A percentile compares a stretch with the other conserved stretches of the same genome.
Evolutionary conservation across 2,888 invertebrate genomes (phyloP).

Genomic region (Nebria brevicollis): DNA sequence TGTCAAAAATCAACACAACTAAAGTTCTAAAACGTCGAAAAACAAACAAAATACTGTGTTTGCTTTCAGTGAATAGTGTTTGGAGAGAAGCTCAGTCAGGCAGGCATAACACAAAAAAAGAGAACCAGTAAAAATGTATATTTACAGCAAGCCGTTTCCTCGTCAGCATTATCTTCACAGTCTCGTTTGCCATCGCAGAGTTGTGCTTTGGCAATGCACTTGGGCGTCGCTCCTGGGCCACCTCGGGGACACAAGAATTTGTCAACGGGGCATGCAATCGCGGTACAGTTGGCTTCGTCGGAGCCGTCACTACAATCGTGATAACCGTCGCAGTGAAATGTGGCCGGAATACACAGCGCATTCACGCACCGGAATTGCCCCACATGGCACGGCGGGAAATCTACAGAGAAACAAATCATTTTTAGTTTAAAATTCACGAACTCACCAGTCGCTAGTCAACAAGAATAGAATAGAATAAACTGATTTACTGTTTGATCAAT

Average conservation of each 20-base stretch:
- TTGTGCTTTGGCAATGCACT: constrained; percentile 88
- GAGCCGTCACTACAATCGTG: constrained; percentile 92
- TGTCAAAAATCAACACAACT: background rate
- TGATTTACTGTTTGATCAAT: background rate
- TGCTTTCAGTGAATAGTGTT: background rate
- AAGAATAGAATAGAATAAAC: background rate
- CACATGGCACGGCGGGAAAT: constrained; percentile 87
- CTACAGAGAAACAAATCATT: constrained; percentile 63
- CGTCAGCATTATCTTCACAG: constrained; percentile 92
- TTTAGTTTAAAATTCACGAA: background rate
- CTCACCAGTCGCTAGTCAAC: background rate
- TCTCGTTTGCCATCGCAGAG: constrained; percentile 92
- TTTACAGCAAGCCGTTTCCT: constrained; percentile 89
- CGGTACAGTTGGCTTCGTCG: constrained; percentile 88
- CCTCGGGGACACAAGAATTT: constrained; percentile 91
- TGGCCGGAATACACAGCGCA: constrained; percentile 89
- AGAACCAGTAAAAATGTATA: constrained; percentile 53
- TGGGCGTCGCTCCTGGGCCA: constrained; percentile 75
- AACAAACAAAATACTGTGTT: background rate
- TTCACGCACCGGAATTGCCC: constrained; percentile 94
- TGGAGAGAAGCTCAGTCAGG: background rate
- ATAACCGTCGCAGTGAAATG: constrained; percentile 87
- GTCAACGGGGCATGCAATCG: constrained; percentile 87
- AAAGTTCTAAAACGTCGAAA: background rate
- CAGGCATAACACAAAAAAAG: constrained; percentile 8